Evolutionary conservation across 1,140 invertebrate genomes (phyloP), one percentile per base, ranked within the genome.

Genomic region (Oedothorax gibbosus): DNA sequence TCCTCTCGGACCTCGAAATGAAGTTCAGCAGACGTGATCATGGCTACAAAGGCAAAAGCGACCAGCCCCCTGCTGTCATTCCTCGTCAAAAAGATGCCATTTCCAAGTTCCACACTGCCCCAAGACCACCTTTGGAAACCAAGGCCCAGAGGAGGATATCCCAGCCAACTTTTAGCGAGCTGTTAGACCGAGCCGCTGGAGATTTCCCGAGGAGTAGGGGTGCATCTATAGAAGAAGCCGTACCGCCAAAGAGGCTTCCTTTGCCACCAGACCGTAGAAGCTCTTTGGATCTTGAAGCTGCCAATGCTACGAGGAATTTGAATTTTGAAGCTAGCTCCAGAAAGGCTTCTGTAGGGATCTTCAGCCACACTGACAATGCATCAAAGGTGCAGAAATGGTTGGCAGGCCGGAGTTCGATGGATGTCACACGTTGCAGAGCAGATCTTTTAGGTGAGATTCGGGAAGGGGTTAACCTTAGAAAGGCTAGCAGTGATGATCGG

Each of bases 141-240:
- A 84, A 84, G 76, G 81, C 81, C n/a, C 81, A 84, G 20, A 71
- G 81, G 15, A 50, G 71, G 15, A 53, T 84, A 12, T 84, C 81
- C 18, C 81, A 84, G 51, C 81, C 81, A 21, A 84, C 81, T 21
- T 84, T 84, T 49, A 84, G 81, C 68, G 81, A 84, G n/a, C 72
- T 84, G 49, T 21, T 84, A 0, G 81, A 84, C 15, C 81, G 76
- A 21, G 35, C 35, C 35, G 35, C 35, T 5, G 35, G 35, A 35
- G 35, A 35, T 5, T 84, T 84, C n/a, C 81, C 81, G 8, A 75
- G 81, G 21, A 73, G 76, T 7, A 53, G 53, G 20, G 76, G 76
- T 50, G 11, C 81, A 15, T 14, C 18, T 65, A 35, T 35, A 35
- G 81, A 75, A 84, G 80, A 82, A 7, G 12, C 54, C 20, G 81